These are phyloP conservation scores for Seira sanloemensis DNA, from an alignment of 2,888 invertebrate species.

Conservation along the genomic window DNA sequence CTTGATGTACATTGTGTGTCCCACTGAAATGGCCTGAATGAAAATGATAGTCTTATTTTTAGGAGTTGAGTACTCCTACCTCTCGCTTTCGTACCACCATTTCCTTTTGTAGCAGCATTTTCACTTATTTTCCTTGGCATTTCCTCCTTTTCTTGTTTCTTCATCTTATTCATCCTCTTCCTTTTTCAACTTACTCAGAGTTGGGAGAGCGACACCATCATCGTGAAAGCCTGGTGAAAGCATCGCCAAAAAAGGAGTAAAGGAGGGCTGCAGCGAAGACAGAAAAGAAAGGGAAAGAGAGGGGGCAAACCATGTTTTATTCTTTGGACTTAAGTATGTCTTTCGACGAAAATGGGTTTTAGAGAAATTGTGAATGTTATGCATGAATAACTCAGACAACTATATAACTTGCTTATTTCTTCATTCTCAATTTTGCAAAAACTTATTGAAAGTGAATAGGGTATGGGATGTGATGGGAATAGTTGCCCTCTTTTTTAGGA, in stretches of 20 bases:
- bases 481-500: constrained; percentile 45
- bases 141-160: neutral
- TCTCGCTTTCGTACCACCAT: neutral
- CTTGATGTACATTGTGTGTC: constrained; percentile 50
- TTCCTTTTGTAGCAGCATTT: neutral
- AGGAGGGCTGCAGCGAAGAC: neutral
- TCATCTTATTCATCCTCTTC: neutral
- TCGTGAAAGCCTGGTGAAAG: neutral
- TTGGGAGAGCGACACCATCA: constrained; percentile 24
- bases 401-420: constrained; percentile 47
- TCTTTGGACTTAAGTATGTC: constrained; percentile 32
- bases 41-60: constrained; percentile 2
- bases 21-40: constrained; percentile 43
- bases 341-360: constrained; percentile 58
- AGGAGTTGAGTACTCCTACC: neutral
- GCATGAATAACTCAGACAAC: constrained; percentile 60
- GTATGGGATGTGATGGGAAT: constrained; percentile 40
- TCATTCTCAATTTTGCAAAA: neutral
- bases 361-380: constrained; percentile 54
- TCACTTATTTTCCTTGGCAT: constrained; percentile 1
- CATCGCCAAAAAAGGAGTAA: neutral
- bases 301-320: constrained; percentile 14
- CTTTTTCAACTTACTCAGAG: neutral
- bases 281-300: constrained; percentile 25
- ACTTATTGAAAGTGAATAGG: constrained; percentile 9